These are phyloP conservation scores for Drosophila quinaria DNA, from an alignment of 2,888 invertebrate species.

Conservation along the genomic window DNA sequence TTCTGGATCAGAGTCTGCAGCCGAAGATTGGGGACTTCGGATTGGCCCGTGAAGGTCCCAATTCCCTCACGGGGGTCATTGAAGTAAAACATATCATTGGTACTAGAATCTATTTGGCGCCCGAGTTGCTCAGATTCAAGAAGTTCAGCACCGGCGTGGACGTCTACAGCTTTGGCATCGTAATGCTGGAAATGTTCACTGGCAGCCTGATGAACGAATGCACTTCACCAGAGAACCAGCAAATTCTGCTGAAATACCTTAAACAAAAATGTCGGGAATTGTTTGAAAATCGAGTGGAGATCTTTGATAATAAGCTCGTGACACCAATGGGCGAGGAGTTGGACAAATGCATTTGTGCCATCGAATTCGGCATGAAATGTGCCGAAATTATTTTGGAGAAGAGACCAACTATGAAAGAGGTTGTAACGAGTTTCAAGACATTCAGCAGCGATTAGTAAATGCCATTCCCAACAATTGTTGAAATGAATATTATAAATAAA, in stretches of 20 bases:
- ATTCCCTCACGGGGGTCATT: conserved; percentile 79
- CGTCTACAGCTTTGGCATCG: conserved; percentile 97
- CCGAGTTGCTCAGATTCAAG: conserved; percentile 92
- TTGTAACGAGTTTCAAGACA: conserved; percentile 84
- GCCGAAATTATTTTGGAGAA: conserved; percentile 88
- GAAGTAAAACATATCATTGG: conserved; percentile 91
- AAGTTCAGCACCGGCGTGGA: conserved; percentile 96
- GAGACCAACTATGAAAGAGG: conserved; percentile 90
- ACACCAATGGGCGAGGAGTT: conserved; percentile 68
- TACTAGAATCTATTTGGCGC: conserved; percentile 96
- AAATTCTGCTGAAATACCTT: conserved; percentile 52
- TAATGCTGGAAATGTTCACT: conserved; percentile 93
- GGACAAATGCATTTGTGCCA: conserved; percentile 87
- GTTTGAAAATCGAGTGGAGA: conserved; percentile 75
- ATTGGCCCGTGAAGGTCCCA: conserved; percentile 90
- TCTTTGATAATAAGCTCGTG: conserved; percentile 86
- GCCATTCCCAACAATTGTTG: not conserved
- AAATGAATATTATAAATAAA: not conserved
- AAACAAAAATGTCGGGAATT: conserved; percentile 48
- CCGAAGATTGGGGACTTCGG: conserved; percentile 99
- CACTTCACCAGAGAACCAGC: conserved; percentile 43
- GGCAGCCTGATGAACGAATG: conserved; percentile 85
- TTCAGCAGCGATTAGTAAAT: conserved; percentile 48
- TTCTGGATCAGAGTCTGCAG: conserved; percentile 94
- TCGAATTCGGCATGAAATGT: conserved; percentile 90